Conservation (phyloP, 2,113 vertebrate species). For the Saguinus midas region DNA sequence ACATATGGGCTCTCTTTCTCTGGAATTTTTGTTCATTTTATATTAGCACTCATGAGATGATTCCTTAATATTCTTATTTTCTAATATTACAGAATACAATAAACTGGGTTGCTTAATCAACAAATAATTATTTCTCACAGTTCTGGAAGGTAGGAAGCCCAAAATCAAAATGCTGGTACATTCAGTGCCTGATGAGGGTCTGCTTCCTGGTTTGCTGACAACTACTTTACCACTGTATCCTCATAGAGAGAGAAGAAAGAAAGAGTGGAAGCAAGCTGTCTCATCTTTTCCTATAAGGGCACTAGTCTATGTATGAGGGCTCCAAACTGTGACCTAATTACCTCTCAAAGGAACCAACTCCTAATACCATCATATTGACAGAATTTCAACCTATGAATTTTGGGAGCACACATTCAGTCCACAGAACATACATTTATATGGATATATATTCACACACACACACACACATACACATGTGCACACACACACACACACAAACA, state of each 20-base stretch:
- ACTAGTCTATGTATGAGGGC: not conserved
- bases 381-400: not conserved
- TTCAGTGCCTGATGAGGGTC: not conserved
- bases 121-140: not conserved
- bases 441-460: not conserved
- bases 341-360: not conserved
- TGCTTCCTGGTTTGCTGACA: not conserved
- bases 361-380: not conserved
- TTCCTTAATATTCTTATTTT: not conserved
- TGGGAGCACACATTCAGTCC: not conserved
- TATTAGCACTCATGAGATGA: not conserved
- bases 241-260: not conserved
- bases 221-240: not conserved
- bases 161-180: not conserved
- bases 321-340: not conserved
- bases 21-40: not conserved
- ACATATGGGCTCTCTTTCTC: not conserved
- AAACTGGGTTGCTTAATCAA: not conserved
- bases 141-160: not conserved
- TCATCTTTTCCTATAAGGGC: not conserved
- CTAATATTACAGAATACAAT: not conserved
- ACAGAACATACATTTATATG: not conserved
- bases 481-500: too few relatives aligned
- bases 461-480: not conserved
- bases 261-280: not conserved